Evolutionary conservation across 2,888 invertebrate genomes (phyloP), one percentile per base, ranked within the genome.

Genomic region (Agriopis aurantiaria): DNA sequence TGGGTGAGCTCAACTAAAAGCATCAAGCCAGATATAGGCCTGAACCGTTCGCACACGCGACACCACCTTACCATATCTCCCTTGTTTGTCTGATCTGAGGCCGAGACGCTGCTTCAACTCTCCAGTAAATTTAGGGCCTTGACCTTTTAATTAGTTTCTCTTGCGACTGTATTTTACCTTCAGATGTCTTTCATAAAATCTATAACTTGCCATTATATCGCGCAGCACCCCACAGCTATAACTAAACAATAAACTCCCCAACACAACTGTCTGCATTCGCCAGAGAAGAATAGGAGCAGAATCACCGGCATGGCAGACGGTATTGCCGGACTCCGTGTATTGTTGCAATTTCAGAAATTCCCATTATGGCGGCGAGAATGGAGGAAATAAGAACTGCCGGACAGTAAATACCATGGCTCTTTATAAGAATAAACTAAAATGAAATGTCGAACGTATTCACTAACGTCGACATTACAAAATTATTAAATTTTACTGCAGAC

Each of bases 341-440:
- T 92, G 92, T 93, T 90, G 92, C 91, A 91, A 92, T 93, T 93
- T 92, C 90, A 92, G 88, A 93, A 91, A 93, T 93, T 91, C 91
- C 92, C 86, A 92, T 92, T 92, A 93, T 88, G 82, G 88, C 82
- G 90, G 89, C 86, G 88, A 85, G 89, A 89, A 91, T 85, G 88
- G 86, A 88, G 86, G 65, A 91, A 90, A 91, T 91, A 92, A 90
- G 91, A 84, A 91, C 83, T 78, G 80, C 80, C 85, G 88, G 88
- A 91, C 92, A 91, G 92, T 90, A 81, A 75, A 78, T 77, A 79
- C 59, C 64, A 45, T 72, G 65, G 76, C 75, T 75, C 65, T 65
- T 72, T 71, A 46, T 59, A 63, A 55, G 64, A 67, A 59, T 67
- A 43, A 43, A 67, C 59, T 70, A 40, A 48, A 58, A 43, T 57